A percentile compares a stretch with the other conserved stretches of the same genome.
phyloP scores from a whole-genome alignment of 2,888 invertebrate genomes.

The Epinotia ramella region DNA sequence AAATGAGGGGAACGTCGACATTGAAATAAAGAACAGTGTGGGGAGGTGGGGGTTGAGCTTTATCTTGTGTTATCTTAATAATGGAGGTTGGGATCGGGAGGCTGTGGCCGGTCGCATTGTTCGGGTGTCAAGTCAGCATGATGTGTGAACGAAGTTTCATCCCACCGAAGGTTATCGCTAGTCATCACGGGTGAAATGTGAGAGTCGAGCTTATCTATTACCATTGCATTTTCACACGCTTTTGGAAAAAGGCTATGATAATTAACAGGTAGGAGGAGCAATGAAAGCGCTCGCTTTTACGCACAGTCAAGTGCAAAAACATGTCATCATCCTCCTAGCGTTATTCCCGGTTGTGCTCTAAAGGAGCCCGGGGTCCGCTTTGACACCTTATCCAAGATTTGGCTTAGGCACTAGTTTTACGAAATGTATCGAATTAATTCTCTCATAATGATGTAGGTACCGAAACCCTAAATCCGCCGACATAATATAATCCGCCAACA shows the following conservation, averaged over 20 bases:
- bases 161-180: neutral
- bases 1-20: constrained; percentile 26
- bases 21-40: constrained; percentile 32
- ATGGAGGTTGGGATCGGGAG: constrained; percentile 22
- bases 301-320: too few species aligned
- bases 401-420: too few species aligned
- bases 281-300: neutral
- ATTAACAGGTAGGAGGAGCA: neutral
- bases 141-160: constrained; percentile 9
- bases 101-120: constrained; percentile 22
- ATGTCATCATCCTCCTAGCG: too few species aligned
- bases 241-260: neutral
- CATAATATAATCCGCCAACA: too few species aligned
- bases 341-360: too few species aligned
- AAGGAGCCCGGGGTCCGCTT: too few species aligned
- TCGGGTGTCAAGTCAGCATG: constrained; percentile 19
- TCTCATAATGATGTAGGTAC: too few species aligned
- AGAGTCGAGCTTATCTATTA: neutral
- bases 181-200: neutral
- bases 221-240: neutral
- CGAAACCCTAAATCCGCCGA: too few species aligned
- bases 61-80: constrained; percentile 31
- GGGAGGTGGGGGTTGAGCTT: constrained; percentile 10
- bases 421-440: too few species aligned
- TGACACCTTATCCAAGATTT: too few species aligned